phyloP scores from a whole-genome alignment of 2,888 invertebrate genomes.

The Rhamnusium bicolor region DNA sequence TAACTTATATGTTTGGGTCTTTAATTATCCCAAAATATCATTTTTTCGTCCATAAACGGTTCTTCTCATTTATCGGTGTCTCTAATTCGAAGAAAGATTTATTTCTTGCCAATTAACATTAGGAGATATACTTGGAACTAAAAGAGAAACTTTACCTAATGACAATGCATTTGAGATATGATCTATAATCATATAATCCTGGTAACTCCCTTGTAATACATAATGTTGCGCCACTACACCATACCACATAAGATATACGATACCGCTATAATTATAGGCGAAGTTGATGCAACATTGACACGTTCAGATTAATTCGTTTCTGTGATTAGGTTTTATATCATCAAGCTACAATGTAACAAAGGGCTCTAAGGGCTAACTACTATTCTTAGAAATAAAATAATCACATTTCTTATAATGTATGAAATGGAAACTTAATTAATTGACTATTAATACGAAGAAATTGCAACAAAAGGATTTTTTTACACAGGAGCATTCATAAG shows the following conservation, averaged over 20 bases:
- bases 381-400: no score
- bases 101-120: slow-evolving; percentile 7
- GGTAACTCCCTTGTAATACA: slow-evolving; percentile 1
- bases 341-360: no score
- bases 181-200: slow-evolving; percentile 2
- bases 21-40: slow-evolving; percentile 6
- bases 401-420: no score
- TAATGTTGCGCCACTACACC: slow-evolving; percentile 7
- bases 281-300: slow-evolving; percentile 3
- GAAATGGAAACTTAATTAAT: no score
- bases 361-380: background rate
- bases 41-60: background rate
- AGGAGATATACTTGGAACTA: background rate
- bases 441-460: no score
- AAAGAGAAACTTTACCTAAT: background rate
- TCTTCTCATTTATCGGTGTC: background rate
- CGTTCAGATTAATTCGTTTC: slow-evolving; percentile 11
- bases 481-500: no score
- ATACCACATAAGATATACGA: slow-evolving; percentile 8
- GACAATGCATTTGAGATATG: background rate
- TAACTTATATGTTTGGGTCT: background rate
- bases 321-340: no score
- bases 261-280: slow-evolving; percentile 18
- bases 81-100: background rate
- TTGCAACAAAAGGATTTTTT: no score